Evolutionary conservation across 2,797 vertebrate species (phyloP).

Genomic region (Serranus cabrilla): DNA sequence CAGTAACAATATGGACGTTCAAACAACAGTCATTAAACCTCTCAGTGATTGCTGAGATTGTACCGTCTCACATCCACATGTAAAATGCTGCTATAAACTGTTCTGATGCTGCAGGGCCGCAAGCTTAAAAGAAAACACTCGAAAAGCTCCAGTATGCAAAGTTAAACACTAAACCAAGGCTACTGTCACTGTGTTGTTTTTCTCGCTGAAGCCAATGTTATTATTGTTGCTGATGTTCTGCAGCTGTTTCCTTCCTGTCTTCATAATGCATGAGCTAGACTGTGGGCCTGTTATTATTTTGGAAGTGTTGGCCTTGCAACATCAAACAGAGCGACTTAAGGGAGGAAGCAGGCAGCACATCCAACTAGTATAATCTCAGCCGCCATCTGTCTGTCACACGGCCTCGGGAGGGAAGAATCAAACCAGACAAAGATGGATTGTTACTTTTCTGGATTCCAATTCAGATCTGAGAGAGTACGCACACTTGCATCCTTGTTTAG

Average conservation of each 20-base stretch:
- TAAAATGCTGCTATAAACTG: not conserved
- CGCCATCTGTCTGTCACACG: slow-evolving; percentile 78
- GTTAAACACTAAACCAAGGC: slow-evolving; percentile 49
- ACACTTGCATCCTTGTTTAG: slow-evolving; percentile 43
- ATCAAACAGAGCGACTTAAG: slow-evolving; percentile 76
- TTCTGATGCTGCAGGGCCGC: slow-evolving; percentile 4
- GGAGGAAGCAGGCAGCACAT: slow-evolving; percentile 70
- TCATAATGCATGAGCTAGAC: slow-evolving; percentile 71
- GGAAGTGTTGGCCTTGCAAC: slow-evolving; percentile 77
- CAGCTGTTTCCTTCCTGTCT: slow-evolving; percentile 69
- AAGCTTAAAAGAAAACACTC: slow-evolving; percentile 7
- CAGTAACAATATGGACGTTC: too few species aligned
- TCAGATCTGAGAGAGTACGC: slow-evolving; percentile 35
- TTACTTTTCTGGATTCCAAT: slow-evolving; percentile 62
- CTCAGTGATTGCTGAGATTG: too few species aligned
- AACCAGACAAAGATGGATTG: slow-evolving; percentile 73
- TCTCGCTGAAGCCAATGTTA: slow-evolving; percentile 52
- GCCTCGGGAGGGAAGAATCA: slow-evolving; percentile 61
- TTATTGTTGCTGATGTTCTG: slow-evolving; percentile 68
- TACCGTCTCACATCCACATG: not conserved
- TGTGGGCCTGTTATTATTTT: slow-evolving; percentile 72
- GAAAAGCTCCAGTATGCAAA: slow-evolving; percentile 40
- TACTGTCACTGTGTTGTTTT: slow-evolving; percentile 40
- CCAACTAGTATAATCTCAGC: slow-evolving; percentile 72
- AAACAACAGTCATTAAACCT: too few species aligned